Conservation (phyloP, 2,797 vertebrate species). For the Fratercula arctica region DNA sequence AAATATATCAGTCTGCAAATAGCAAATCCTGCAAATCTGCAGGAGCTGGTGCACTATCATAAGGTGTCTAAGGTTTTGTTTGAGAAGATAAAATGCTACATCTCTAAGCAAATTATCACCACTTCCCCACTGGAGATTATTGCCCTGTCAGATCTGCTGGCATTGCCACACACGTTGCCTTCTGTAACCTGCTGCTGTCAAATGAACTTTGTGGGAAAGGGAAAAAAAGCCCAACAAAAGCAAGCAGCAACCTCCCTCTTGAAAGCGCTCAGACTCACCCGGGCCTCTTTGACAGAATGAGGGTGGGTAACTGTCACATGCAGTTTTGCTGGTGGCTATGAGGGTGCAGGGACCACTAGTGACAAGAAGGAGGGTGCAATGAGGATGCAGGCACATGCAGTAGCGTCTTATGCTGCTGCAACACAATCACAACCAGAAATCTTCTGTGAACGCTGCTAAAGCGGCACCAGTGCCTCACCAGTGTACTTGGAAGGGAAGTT, state of each 20-base stretch:
- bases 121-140: background rate
- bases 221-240: background rate
- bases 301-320: rapidly evolving
- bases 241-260: background rate
- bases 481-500: background rate
- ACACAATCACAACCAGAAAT: background rate
- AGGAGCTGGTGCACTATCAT: background rate
- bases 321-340: background rate
- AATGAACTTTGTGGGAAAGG: background rate
- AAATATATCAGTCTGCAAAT: background rate
- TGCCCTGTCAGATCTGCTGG: background rate
- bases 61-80: background rate
- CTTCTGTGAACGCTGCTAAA: background rate
- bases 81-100: background rate
- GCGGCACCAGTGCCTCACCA: background rate
- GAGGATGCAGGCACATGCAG: too few relatives aligned
- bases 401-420: rapidly evolving
- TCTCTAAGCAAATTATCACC: background rate
- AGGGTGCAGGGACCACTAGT: background rate
- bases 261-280: background rate
- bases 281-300: background rate
- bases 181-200: background rate
- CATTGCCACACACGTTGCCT: background rate
- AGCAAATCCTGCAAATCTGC: background rate
- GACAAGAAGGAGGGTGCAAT: background rate